A percentile compares a stretch with the other conserved stretches of the same genome.
phyloP scores from a whole-genome alignment of 2,113 vertebrate genomes.

The Istiophorus platypterus region DNA sequence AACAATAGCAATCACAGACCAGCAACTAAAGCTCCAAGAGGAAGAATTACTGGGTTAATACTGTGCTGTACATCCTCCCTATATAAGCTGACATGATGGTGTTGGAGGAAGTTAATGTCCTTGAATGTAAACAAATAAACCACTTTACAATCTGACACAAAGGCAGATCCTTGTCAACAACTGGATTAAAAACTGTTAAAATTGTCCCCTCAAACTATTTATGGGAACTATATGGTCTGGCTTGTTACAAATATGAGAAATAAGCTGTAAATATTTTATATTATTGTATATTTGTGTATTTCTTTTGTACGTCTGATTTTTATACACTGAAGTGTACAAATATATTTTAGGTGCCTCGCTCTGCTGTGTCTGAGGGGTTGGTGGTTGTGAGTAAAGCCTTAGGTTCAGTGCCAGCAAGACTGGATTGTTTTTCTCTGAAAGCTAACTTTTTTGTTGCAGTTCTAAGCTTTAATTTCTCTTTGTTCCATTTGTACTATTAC shows the following conservation, averaged over 20 bases:
- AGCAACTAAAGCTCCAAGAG: constrained; percentile 19
- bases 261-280: constrained; percentile 62
- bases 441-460: not conserved
- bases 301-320: constrained; percentile 59
- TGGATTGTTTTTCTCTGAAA: constrained; percentile 13
- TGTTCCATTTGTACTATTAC: constrained; percentile 7
- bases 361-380: not conserved
- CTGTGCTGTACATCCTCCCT: constrained; percentile 12
- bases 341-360: constrained; percentile 2
- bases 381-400: constrained; percentile 22
- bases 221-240: not conserved
- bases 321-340: constrained; percentile 60
- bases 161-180: constrained; percentile 5
- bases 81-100: not conserved
- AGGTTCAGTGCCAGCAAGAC: not conserved
- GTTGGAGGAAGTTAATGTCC: constrained; percentile 19
- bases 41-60: constrained; percentile 10
- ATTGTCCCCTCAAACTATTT: not conserved
- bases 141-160: constrained; percentile 21
- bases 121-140: constrained; percentile 28
- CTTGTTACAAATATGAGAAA: constrained; percentile 20
- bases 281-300: constrained; percentile 55
- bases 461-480: not conserved
- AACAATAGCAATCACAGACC: not conserved
- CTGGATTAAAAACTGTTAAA: not conserved